Evolutionary conservation across 2,888 invertebrate species (phyloP).

Genomic region (Morinoia aosen): DNA sequence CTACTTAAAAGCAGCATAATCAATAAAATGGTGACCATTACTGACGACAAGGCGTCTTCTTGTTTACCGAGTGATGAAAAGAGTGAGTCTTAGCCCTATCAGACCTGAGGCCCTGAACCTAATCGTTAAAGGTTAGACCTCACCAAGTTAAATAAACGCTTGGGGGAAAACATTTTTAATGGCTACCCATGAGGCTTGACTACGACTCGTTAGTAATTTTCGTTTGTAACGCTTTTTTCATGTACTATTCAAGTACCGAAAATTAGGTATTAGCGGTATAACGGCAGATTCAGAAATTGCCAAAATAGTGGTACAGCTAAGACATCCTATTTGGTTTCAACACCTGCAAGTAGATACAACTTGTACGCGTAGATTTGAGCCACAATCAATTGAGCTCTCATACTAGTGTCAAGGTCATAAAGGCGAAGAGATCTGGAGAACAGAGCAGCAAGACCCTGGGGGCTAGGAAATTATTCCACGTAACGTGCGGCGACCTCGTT

Average conservation of each 20-base stretch:
- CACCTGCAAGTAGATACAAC: neutral
- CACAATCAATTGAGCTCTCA: neutral
- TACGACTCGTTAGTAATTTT: too few relatives aligned
- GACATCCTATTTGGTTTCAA: too few relatives aligned
- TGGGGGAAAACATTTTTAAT: too few relatives aligned
- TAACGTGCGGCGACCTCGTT: neutral
- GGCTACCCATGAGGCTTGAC: too few relatives aligned
- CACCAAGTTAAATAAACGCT: too few relatives aligned
- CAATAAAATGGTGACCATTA: neutral
- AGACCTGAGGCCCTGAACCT: too few relatives aligned
- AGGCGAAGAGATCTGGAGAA: neutral
- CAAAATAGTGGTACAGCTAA: too few relatives aligned
- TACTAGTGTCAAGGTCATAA: neutral
- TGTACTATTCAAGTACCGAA: too few relatives aligned
- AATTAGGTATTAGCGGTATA: too few relatives aligned
- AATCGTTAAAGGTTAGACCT: too few relatives aligned
- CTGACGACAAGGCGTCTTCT: neutral
- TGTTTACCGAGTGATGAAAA: neutral
- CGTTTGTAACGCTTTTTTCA: too few relatives aligned
- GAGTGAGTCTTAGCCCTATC: neutral
- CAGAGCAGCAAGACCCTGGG: neutral
- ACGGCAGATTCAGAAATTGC: too few relatives aligned
- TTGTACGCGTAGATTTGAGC: neutral
- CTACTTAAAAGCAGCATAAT: neutral
- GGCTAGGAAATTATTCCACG: neutral